phyloP scores from a whole-genome alignment of 2,888 invertebrate genomes.

The Gisinianus flammeolus region DNA sequence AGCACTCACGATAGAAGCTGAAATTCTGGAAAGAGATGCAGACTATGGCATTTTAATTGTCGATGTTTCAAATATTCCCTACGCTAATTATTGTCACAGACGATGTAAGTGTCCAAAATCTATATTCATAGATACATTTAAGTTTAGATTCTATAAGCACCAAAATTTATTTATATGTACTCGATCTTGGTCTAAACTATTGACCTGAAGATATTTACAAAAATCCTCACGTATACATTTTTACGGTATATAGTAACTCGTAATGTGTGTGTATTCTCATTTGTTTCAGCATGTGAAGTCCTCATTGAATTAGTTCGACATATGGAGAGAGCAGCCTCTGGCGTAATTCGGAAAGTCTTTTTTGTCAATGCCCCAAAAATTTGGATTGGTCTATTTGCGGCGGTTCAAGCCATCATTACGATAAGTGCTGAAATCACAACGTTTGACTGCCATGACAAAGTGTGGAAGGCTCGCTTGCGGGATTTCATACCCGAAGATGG shows the following conservation, averaged over 20 bases:
- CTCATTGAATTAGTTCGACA: slow-evolving; percentile 26
- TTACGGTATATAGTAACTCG: too few species aligned
- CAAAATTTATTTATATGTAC: not conserved
- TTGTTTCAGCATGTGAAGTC: slow-evolving; percentile 28
- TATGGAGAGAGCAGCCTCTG: slow-evolving; percentile 33
- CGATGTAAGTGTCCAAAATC: slow-evolving; percentile 20
- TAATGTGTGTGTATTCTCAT: not conserved
- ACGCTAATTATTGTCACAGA: slow-evolving; percentile 34
- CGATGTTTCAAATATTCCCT: slow-evolving; percentile 35
- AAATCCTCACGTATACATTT: too few species aligned
- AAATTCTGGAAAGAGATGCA: slow-evolving; percentile 29
- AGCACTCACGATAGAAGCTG: slow-evolving; percentile 17
- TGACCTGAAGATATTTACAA: too few species aligned
- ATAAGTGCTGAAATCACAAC: slow-evolving; percentile 29
- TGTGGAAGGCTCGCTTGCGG: slow-evolving; percentile 21
- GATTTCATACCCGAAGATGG: slow-evolving; percentile 37
- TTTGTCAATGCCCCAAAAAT: slow-evolving; percentile 38
- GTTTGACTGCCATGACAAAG: slow-evolving; percentile 9
- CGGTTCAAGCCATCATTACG: slow-evolving; percentile 28
- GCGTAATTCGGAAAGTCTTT: slow-evolving; percentile 27
- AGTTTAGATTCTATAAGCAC: too few species aligned
- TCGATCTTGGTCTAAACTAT: not conserved
- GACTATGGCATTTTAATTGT: slow-evolving; percentile 30
- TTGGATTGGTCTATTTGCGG: slow-evolving; percentile 34
- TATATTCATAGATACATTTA: too few species aligned